Percentiles rank a stretch among this genome's conserved stretches.
phyloP scores from a whole-genome alignment of 2,113 vertebrate genomes.

The Melanotaenia duboulayi region DNA sequence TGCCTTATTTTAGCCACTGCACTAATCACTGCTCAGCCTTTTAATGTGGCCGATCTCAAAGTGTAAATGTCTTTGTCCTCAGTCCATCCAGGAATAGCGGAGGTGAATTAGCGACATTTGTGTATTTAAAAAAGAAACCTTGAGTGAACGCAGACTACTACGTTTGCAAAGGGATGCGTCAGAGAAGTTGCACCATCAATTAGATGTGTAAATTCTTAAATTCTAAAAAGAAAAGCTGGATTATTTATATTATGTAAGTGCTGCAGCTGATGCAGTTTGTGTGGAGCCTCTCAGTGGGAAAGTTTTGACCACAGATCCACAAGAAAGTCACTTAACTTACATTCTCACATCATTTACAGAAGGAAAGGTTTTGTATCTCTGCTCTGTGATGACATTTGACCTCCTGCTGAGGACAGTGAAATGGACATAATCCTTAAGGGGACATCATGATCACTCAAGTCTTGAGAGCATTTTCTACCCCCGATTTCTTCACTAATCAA shows the following conservation, averaged over 20 bases:
- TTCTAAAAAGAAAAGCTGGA: neutral
- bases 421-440: neutral
- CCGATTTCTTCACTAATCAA: neutral
- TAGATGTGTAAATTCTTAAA: neutral
- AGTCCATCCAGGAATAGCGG: slow-evolving; percentile 53
- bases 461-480: neutral
- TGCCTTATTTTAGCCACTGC: slow-evolving; percentile 67
- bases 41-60: slow-evolving; percentile 16
- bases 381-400: slow-evolving; percentile 42
- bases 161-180: neutral
- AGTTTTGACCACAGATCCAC: neutral
- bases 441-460: neutral
- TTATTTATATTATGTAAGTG: slow-evolving; percentile 10
- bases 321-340: neutral
- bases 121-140: neutral
- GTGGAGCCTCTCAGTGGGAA: neutral
- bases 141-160: neutral
- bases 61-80: slow-evolving; percentile 53
- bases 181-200: neutral
- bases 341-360: neutral
- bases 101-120: slow-evolving; percentile 33
- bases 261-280: slow-evolving; percentile 2
- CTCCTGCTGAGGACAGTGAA: neutral
- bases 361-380: neutral
- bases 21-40: slow-evolving; percentile 41